phyloP scores from a whole-genome alignment of 2,113 vertebrate species.

The Tonatia bakeri region DNA sequence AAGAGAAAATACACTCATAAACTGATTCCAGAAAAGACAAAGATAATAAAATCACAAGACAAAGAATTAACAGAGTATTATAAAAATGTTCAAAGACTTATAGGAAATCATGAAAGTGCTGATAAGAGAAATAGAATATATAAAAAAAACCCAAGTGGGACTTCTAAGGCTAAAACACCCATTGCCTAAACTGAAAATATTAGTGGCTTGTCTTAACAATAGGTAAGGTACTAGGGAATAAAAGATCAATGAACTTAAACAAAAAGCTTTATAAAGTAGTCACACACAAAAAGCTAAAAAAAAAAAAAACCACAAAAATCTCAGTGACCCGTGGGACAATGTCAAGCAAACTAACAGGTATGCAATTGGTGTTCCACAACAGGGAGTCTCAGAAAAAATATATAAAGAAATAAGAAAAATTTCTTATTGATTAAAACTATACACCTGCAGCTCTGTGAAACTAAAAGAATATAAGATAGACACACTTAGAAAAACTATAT shows the following conservation, averaged over 20 bases:
- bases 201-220: neutral
- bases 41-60: neutral
- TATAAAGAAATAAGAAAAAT: neutral
- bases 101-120: neutral
- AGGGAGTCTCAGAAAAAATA: neutral
- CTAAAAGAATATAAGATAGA: neutral
- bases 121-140: neutral
- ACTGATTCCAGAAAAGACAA: neutral
- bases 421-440: neutral
- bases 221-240: neutral
- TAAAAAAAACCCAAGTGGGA: neutral
- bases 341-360: neutral
- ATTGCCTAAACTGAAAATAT: neutral
- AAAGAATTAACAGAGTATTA: neutral
- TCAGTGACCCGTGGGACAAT: neutral
- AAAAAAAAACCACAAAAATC: neutral
- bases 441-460: neutral
- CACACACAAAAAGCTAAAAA: neutral
- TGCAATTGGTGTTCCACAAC: neutral
- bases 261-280: neutral
- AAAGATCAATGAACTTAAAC: neutral
- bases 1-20: neutral
- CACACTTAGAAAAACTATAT: neutral
- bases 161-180: neutral
- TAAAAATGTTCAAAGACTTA: neutral